Evolutionary conservation across 2,888 invertebrate species (phyloP), one percentile per base, ranked within the genome.

Genomic region (Drosophila anomalata): DNA sequence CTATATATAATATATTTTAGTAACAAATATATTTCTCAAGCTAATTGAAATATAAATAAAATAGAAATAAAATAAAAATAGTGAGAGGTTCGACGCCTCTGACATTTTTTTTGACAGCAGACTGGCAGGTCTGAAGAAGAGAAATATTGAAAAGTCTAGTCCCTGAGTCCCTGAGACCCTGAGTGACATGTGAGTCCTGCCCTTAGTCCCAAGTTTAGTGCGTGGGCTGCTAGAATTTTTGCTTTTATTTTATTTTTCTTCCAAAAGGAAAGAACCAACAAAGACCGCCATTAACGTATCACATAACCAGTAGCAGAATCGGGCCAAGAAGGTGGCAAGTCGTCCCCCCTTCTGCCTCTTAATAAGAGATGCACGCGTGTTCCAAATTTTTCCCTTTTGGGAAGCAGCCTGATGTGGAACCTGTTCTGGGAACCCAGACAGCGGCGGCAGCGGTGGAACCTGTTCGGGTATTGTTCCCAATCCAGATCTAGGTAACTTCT

Each of bases 331-430:
- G 46, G 14, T 6, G 59, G 22, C 5, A 24, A 24, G 22, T 24
- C 22, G 22, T 3, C 22, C 22, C 22, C 22, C 22, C 22, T 0
- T 3, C 22, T 4, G 0, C 22, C 22, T 24, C 22, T 4, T 56
- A 65, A 65, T 65, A 46, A 65, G 65, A 65, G 39, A 65, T 65
- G 65, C 65, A 65, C 65, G 65, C 65, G 57, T 65, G 65, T 69
- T 69, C 70, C 65, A 69, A 69, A 54, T 65, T 65, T 65, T 65
- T 65, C 57, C 70, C 46, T 55, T 65, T 55, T 59, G 42, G 58
- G 58, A 56, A 14, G 58, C 51, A 14, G 24, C 31, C 14, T 14
- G 14, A 47, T 42, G 66, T 65, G 65, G 63, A 65, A 65, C 70
- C 69, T 65, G 70, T 55, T 69, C 22, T n/a, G 68, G 62, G 55